These are phyloP conservation scores for Stenodera caucasica DNA, from an alignment of 2,888 invertebrate genomes.

Conservation along the genomic window DNA sequence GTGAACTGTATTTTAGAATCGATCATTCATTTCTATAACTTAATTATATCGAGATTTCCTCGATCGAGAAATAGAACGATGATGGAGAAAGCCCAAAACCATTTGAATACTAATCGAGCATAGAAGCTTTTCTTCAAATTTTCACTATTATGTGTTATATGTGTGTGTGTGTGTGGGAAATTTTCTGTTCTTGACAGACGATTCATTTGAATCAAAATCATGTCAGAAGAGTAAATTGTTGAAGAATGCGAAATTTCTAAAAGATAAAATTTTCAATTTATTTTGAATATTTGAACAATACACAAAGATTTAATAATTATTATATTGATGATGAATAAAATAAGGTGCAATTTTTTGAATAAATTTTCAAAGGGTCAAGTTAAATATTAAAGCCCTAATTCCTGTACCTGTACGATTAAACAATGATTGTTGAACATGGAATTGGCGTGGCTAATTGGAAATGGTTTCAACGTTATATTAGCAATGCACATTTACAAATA, in stretches of 20 bases:
- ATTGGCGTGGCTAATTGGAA: slow-evolving; percentile 13
- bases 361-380: neutral
- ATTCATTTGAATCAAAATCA: neutral
- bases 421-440: slow-evolving; percentile 9
- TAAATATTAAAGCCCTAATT: slow-evolving; percentile 9
- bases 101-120: slow-evolving; percentile 9
- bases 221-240: no score
- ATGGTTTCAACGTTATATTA: slow-evolving; percentile 7
- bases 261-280: no score
- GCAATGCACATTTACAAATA: slow-evolving; percentile 2
- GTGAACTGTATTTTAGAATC: neutral
- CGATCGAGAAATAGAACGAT: no score
- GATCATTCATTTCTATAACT: slow-evolving; percentile 6
- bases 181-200: neutral
- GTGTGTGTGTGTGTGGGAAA: no score
- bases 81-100: neutral
- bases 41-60: slow-evolving; percentile 6
- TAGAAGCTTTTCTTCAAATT: neutral
- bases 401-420: slow-evolving; percentile 10
- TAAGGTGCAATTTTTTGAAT: no score
- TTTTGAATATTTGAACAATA: no score
- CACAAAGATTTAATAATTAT: no score
- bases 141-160: no score
- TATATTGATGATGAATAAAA: no score
- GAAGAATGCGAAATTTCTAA: no score